Base-by-base conservation (phyloP, 2,113 vertebrate genomes). In the Cranoglanis bouderius region DNA sequence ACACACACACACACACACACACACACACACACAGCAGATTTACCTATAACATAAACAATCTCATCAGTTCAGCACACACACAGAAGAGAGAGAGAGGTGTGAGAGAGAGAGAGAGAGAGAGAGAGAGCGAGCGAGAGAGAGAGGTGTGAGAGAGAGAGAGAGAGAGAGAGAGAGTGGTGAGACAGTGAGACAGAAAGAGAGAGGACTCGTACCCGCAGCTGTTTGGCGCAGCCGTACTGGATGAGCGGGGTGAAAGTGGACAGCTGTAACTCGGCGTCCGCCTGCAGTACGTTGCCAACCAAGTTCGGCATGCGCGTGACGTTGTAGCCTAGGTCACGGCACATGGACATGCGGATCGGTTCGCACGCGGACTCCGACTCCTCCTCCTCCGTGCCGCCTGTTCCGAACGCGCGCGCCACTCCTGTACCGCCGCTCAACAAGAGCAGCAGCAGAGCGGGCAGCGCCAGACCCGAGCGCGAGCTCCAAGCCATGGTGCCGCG, bases 271-370 rank as follows among this genome's bases (percentile, higher is more conserved):
- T 99, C 98, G 1, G 98, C 98, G 96, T 99, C 98, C 38, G 97
- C 96, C 95, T 99, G 98, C 91, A 98, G 93, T 93, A 99, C 98
- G 94, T 99, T 98, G 75, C 98, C 98, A 63, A 99, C 97, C 94
- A 99, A 93, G 90, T 99, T 99, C 94, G 98, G 98, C 98, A 99
- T 99, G 94, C 97, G 98, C 93, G 98, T 99, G 92, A 98, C 98
- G 94, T 99, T 99, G 95, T 99, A 99, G 80, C 98, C 98, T 85
- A 99, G 94, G 93, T 98, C 98, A 94, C 98, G 98, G 96, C 98
- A 99, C 98, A 98, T 99, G 94, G 97, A 93, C 95, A 99, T 99
- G 88, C 98, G 96, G 95, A 99, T 99, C 86, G 97, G 97, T 93
- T 99, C 98, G 93, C 98, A 99, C 90, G 97, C 85, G 26, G 70